phyloP scores from a whole-genome alignment of 2,888 invertebrate species.

The Seira musarum region DNA sequence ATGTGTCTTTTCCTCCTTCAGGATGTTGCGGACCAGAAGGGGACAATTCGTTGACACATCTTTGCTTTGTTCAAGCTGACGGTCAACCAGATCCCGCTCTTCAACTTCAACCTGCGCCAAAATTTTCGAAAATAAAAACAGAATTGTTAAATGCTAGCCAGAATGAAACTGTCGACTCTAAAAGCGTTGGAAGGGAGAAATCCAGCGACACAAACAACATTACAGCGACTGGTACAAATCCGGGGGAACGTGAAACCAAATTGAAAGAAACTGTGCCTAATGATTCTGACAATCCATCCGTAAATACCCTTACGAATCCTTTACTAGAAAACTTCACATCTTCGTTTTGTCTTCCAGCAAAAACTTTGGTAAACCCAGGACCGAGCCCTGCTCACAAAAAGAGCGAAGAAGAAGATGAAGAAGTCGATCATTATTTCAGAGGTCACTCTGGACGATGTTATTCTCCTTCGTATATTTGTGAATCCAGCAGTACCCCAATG shows the following conservation, averaged over 20 bases:
- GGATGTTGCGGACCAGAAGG: slow-evolving; percentile 67
- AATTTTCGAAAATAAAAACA: slow-evolving; percentile 16
- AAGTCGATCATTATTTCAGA: slow-evolving; percentile 25
- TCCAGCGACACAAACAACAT: neutral
- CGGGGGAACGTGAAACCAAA: neutral
- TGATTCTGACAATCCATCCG: neutral
- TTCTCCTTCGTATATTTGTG: slow-evolving; percentile 34
- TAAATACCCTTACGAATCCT: neutral
- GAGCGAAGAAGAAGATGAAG: slow-evolving; percentile 22
- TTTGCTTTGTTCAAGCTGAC: slow-evolving; percentile 66
- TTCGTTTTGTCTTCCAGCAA: slow-evolving; percentile 67
- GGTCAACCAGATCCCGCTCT: slow-evolving; percentile 1
- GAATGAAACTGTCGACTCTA: neutral
- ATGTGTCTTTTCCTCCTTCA: slow-evolving; percentile 29
- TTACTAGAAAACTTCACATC: slow-evolving; percentile 48
- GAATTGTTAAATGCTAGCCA: neutral
- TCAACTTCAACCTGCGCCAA: neutral
- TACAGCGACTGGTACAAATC: slow-evolving; percentile 16
- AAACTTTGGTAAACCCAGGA: slow-evolving; percentile 63
- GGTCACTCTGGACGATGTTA: slow-evolving; percentile 34
- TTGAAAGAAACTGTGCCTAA: neutral
- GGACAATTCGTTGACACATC: slow-evolving; percentile 68
- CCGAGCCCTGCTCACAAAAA: slow-evolving; percentile 10
- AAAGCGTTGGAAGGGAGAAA: neutral
- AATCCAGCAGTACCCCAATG: slow-evolving; percentile 24